Evolutionary conservation across 2,888 invertebrate genomes (phyloP), one percentile per base, ranked within the genome.

Genomic region (Drosophila tanythrix): DNA sequence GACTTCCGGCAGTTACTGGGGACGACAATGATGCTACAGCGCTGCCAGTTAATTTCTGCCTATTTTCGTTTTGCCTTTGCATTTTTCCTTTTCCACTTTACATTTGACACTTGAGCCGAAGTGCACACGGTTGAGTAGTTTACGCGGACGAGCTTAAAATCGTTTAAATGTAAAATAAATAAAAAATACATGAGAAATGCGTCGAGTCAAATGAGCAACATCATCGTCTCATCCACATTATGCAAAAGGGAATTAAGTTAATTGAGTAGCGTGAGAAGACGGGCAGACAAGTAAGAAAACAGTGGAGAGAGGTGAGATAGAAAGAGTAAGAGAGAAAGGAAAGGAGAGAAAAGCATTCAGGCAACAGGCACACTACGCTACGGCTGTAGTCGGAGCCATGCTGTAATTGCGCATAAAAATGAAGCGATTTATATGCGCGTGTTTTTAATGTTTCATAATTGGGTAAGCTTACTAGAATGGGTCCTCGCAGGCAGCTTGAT

Each of bases 371-470:
- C 50, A 50, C 36, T 48, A 51, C 58, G 61, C 33, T 48, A 51
- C 58, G 61, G 64, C 59, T 59, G 55, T 25, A 48, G 53, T 46
- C 40, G 33, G 21, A 36, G 53, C 48, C 63, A 46, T 36, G 63
- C 68, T 66, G 65, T 85, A 87, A 81, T 78, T 86, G 83, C 74
- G 86, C 75, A 78, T 86, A 82, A 90, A 89, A 87, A 88, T 90
- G 84, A 89, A 83, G 87, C 87, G 90, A 89, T 88, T 87, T 87
- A 90, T 90, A 86, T 86, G 85, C 89, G 84, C 75, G 83, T 90
- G 83, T 83, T 89, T 86, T 86, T 88, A 86, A 90, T 86, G 90
- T 73, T 72, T 86, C 87, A 86, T 86, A 86, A 86, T 86, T 86
- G 85, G 79, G 83, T 86, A 79, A 74, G 81, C 76, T 70, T 68